Evolutionary conservation across 2,797 vertebrate species (phyloP).

Genomic region (Girardinus metallicus): DNA sequence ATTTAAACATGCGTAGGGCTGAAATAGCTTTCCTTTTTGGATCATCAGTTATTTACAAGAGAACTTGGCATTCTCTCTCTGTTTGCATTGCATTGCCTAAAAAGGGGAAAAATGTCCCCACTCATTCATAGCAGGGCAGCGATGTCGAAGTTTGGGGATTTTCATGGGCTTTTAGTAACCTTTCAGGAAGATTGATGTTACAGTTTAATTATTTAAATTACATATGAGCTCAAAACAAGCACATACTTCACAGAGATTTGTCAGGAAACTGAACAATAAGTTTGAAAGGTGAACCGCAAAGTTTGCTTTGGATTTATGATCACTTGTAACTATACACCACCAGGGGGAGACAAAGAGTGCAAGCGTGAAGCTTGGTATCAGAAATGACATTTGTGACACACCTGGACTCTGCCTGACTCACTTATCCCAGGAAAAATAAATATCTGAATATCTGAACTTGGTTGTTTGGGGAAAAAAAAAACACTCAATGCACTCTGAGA

Average conservation of each 20-base stretch:
- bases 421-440: background rate
- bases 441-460: background rate
- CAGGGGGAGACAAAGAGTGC: background rate
- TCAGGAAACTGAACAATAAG: background rate
- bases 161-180: background rate
- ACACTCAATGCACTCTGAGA: background rate
- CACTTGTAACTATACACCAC: background rate
- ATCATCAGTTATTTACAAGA: conserved; percentile 6
- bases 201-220: background rate
- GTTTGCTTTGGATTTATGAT: background rate
- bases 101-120: background rate
- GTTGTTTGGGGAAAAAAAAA: background rate
- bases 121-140: background rate
- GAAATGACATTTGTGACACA: background rate
- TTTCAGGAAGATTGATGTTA: background rate
- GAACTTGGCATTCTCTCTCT: conserved; percentile 23
- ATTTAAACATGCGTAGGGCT: background rate
- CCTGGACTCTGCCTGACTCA: background rate
- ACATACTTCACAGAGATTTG: background rate
- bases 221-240: background rate
- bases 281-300: background rate
- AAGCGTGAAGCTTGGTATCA: background rate
- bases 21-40: background rate
- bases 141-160: background rate
- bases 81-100: conserved; percentile 22